Evolutionary conservation across 2,797 vertebrate genomes (phyloP).

Genomic region (Hemibagrus guttatus): DNA sequence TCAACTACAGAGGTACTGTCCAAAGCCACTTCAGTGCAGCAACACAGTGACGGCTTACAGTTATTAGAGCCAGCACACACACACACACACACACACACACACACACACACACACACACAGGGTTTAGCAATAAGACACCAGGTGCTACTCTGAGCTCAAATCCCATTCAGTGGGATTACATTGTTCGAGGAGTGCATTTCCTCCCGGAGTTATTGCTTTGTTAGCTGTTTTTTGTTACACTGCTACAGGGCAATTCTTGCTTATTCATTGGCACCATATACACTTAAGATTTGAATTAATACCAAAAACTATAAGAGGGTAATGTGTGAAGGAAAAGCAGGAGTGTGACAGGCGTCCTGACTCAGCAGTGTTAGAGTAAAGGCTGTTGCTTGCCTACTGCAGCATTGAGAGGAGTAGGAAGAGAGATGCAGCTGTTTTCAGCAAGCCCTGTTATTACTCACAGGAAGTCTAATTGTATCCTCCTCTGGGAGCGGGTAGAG

Average conservation of each 20-base stretch:
- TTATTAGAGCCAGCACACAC: neutral
- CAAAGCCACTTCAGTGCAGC: neutral
- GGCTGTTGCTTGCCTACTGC: constrained; percentile 31
- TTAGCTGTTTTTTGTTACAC: constrained; percentile 31
- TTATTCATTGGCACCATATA: constrained; percentile 43
- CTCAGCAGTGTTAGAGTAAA: constrained; percentile 40
- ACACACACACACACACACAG: neutral
- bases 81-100: constrained; percentile 4
- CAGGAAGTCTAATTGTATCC: constrained; percentile 54
- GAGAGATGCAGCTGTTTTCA: constrained; percentile 42
- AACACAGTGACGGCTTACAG: neutral
- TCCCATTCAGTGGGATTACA: neutral
- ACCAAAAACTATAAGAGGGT: constrained; percentile 28
- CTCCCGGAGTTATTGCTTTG: constrained; percentile 19
- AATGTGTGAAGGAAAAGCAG: constrained; percentile 32
- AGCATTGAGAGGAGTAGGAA: neutral
- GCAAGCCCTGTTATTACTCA: constrained; percentile 60
- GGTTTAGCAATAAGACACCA: neutral
- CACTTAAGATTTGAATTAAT: constrained; percentile 61
- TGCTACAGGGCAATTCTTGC: constrained; percentile 9
- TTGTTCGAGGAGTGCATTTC: neutral
- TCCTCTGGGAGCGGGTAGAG: constrained; percentile 42
- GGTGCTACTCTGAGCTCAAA: neutral
- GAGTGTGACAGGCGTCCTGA: constrained; percentile 44
- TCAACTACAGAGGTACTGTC: constrained; percentile 85